Evolutionary conservation across 53 echinoderm and acorn worm genomes (phyloP).

Genomic region (Henricia sp.): DNA sequence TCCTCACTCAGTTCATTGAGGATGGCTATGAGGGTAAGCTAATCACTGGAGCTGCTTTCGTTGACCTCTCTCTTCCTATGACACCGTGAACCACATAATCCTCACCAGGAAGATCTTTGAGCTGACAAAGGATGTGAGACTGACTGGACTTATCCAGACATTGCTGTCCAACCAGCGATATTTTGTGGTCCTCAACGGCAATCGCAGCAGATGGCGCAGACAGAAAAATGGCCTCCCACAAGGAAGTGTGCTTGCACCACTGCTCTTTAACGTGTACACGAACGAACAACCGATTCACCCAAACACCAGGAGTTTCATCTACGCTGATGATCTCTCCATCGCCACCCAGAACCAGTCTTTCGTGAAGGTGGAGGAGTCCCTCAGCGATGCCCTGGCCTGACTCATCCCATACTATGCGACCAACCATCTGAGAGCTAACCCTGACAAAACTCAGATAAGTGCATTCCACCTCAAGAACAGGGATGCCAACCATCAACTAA

Average conservation of each 20-base stretch:
- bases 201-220: constrained; percentile 15
- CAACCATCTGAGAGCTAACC: too few relatives aligned
- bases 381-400: too few relatives aligned
- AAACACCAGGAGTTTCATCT: not conserved
- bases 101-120: not conserved
- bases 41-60: too few relatives aligned
- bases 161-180: constrained; percentile 17
- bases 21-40: not conserved
- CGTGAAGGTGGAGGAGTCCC: too few relatives aligned
- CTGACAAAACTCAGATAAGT: too few relatives aligned
- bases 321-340: constrained; percentile 1
- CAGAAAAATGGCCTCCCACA: constrained; percentile 32
- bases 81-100: not conserved
- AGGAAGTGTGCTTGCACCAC: not conserved
- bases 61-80: not conserved
- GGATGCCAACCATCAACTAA: too few relatives aligned
- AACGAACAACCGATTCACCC: not conserved
- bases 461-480: too few relatives aligned
- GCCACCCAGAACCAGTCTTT: not conserved
- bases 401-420: too few relatives aligned
- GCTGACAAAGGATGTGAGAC: not conserved
- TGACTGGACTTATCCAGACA: not conserved
- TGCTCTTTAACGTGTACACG: not conserved
- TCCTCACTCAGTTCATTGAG: too few relatives aligned
- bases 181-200: not conserved